These are phyloP conservation scores for Himantopus leucocephalus DNA, from an alignment of 2,113 vertebrate genomes.

Conservation along the genomic window DNA sequence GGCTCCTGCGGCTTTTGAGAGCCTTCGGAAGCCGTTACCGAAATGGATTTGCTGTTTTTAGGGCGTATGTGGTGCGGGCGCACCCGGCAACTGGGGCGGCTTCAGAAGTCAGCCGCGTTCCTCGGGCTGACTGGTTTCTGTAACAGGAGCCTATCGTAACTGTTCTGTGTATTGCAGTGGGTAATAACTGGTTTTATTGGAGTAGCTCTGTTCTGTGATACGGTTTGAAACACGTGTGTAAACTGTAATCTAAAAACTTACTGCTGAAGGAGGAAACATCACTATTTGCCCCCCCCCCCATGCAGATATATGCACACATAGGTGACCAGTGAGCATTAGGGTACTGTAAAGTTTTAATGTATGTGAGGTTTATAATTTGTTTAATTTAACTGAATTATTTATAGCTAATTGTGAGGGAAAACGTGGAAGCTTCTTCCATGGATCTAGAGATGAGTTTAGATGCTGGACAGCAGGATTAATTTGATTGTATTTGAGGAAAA, in stretches of 20 bases:
- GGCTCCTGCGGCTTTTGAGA: not conserved
- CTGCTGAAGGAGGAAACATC: accelerated
- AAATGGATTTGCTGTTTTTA: accelerated
- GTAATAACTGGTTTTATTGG: accelerated
- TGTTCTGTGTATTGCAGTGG: accelerated
- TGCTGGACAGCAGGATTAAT: not conserved
- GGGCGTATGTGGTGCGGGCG: accelerated
- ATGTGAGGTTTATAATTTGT: accelerated
- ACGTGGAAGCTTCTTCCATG: accelerated
- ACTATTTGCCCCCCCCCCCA: accelerated
- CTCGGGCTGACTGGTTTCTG: not conserved
- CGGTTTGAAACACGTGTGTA: not conserved
- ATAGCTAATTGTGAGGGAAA: accelerated
- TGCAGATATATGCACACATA: accelerated
- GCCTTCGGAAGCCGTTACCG: accelerated
- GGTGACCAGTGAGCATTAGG: accelerated
- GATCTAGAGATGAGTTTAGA: not conserved
- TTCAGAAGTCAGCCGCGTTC: accelerated
- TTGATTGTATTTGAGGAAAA: not conserved
- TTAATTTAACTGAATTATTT: not conserved
- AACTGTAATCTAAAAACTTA: accelerated
- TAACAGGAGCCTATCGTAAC: accelerated
- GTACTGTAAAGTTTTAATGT: not conserved
- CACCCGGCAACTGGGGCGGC: accelerated
- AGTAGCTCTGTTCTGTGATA: accelerated